Evolutionary conservation across 2,113 vertebrate genomes (phyloP), one percentile per base, ranked within the genome.

Genomic region (Ophthalmolycus amberensis): DNA sequence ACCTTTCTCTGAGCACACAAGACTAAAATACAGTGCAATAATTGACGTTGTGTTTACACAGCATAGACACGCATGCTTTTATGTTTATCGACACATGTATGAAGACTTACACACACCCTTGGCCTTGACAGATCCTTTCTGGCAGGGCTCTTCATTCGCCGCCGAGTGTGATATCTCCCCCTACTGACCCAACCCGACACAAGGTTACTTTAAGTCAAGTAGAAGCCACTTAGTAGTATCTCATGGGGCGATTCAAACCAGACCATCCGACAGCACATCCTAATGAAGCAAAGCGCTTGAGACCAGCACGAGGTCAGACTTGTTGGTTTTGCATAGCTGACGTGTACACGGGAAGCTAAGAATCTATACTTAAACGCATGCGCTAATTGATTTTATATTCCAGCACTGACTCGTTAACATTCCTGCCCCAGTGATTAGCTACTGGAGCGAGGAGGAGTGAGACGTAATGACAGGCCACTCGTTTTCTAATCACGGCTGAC

Each of bases 401-500:
- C 72, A 69, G 37, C 68, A 52, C 59, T 9, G 22, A 50, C 87
- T 92, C 73, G 75, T 92, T 92, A 88, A 81, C 78, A 89, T 81
- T 88, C 83, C 72, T 71, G 74, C 44, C 42, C 74, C 65, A 32
- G 68, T 88, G 83, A 91, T 93, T 92, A 86, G 72, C 86, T 74
- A 42, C 88, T 80, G 64, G 79, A 73, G 69, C 14, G 69, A 88
- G 70, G 84, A 91, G 25, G 65, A 88, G 76, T 64, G 4, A 83
- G 71, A 77, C 77, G 80, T 90, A 90, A 92, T 88, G 80, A 82
- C 86, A 87, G 82, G 67, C 69, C 63, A 65, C 83, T 88, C 9
- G 5, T 72, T 83, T 72, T 76, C 83, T 90, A 90, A 92, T 92
- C 88, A 80, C 4, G 54, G 59, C 77, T 91, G 83, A 88, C 89